A percentile compares a stretch with the other conserved stretches of the same genome.
Evolutionary conservation across 2,113 vertebrate species (phyloP).

Genomic region (Nesogale talazaci): DNA sequence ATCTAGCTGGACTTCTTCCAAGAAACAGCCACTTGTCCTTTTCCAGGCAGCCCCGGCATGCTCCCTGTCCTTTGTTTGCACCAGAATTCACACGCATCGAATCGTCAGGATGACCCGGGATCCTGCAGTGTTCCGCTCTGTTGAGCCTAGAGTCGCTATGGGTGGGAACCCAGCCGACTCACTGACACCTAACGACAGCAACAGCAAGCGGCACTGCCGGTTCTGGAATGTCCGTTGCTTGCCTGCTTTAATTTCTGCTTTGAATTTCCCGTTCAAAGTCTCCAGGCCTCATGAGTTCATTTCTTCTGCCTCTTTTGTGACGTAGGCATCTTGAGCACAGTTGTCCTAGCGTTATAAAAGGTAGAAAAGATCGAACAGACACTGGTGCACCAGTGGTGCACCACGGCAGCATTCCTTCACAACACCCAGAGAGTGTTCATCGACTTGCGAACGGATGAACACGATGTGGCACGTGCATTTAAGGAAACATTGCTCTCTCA

Average conservation of each 20-base stretch:
- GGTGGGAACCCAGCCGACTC: no score
- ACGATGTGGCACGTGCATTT: neutral
- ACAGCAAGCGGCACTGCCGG: no score
- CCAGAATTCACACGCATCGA: no score
- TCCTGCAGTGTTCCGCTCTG: no score
- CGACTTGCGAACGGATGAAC: neutral
- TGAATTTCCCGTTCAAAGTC: slow-evolving; percentile 26
- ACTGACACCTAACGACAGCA: no score
- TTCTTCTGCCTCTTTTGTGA: neutral
- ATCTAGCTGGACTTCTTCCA: no score
- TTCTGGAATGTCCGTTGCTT: slow-evolving; percentile 7
- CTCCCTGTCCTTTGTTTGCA: no score
- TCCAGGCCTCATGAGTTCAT: neutral
- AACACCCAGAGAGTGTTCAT: neutral
- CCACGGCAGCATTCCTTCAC: neutral
- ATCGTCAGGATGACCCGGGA: no score
- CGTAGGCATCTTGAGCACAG: slow-evolving; percentile 25
- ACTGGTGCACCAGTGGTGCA: neutral
- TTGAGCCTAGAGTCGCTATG: no score
- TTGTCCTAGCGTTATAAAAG: neutral
- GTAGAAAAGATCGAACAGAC: neutral
- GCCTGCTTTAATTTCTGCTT: neutral
- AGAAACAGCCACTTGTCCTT: no score
- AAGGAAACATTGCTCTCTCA: neutral
- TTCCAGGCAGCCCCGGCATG: no score